Base-by-base conservation (phyloP, 1,140 invertebrate species). In the Anastrepha ludens region DNA sequence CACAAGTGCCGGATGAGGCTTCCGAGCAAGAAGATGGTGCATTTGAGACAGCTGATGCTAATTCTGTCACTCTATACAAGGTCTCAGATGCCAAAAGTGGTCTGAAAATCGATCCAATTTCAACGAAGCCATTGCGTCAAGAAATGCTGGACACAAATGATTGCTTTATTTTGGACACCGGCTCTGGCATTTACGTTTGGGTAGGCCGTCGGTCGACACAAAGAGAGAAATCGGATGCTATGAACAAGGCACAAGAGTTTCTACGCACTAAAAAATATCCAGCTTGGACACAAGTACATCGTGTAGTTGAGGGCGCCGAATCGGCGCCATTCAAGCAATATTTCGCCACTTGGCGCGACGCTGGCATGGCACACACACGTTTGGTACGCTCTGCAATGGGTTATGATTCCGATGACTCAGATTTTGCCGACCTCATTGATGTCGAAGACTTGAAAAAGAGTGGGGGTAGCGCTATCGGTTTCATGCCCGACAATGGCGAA, bases 161-260 rank as follows among this genome's bases (percentile, higher is more conserved):
- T 91, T 97, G 96, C 88, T 98, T 97, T 90, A 96, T 98, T 88
- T 93, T 98, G 91, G 97, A 98, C 92, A 96, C 97, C 7, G 96
- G 96, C 5, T 95, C 95, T 86, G 96, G 96, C 55, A 95, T 98
- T 65, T 98, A 96, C 92, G 97, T 97, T 1, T 98, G 97, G 97
- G 95, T 98, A 86, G 97, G 98, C 41, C 97, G 96, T 90, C 94
- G 96, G 59, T 96, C 97, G 58, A 96, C 96, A 3, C 94, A 95
- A 85, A 95, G 96, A 91, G 97, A 98, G 94, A 97, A 97, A 90
- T 92, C 95, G 15, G 95, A 97, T 91, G 95, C 97, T 0, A 96
- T 98, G 96, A 94, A 95, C 67, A 96, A 95, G 90, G 97, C 97
- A 3, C 95, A 97, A 88, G 94, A 95, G 86, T 97, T 96, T 91